phyloP scores from a whole-genome alignment of 2,888 invertebrate genomes.

The Phengaris arion region DNA sequence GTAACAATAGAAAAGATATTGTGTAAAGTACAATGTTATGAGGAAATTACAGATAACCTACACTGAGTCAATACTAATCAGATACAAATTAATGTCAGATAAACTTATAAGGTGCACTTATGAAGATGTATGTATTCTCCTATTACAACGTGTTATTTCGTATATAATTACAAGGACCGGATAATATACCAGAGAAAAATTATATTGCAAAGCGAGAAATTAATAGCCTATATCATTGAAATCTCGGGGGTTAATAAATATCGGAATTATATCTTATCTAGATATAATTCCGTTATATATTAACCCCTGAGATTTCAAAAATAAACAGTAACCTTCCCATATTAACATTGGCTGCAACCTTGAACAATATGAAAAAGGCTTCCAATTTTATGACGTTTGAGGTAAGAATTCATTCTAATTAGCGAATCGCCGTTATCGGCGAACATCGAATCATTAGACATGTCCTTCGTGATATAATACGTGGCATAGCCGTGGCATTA shows the following conservation, averaged over 20 bases:
- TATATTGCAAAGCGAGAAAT: not conserved
- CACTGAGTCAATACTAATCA: constrained; percentile 17
- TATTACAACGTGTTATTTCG: not conserved
- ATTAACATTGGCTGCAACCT: not conserved
- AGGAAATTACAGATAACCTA: constrained; percentile 26
- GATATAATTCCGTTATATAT: constrained; percentile 7
- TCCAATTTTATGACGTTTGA: not conserved
- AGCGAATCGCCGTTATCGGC: constrained; percentile 9
- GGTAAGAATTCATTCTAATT: constrained; percentile 19
- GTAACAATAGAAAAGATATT: constrained; percentile 14
- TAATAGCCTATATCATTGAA: not conserved
- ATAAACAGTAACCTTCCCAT: not conserved
- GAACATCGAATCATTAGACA: constrained; percentile 14
- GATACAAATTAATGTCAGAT: constrained; percentile 18
- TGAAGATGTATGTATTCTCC: not conserved
- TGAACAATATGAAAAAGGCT: not conserved
- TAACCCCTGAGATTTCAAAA: not conserved
- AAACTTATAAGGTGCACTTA: not conserved
- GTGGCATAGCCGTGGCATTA: constrained; percentile 19
- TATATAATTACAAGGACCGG: not conserved
- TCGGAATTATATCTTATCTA: not conserved
- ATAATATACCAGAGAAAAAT: not conserved
- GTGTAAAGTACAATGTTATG: constrained; percentile 23
- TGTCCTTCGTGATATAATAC: constrained; percentile 20
- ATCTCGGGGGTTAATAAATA: not conserved